These are phyloP conservation scores for Chaetops frenatus DNA, from an alignment of 2,113 vertebrate species.

Conservation along the genomic window DNA sequence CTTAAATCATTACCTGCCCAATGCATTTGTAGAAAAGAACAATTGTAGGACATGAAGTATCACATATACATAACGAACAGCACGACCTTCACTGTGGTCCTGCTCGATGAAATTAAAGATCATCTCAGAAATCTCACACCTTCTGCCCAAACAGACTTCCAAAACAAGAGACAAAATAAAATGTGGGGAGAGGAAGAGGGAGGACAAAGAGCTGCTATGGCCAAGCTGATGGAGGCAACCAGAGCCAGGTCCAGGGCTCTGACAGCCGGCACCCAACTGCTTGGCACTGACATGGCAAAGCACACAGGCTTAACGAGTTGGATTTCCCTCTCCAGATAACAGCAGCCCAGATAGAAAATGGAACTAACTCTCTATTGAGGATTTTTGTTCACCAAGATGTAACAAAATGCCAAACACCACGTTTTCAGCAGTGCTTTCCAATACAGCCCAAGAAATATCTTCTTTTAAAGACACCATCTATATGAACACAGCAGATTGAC, in stretches of 20 bases:
- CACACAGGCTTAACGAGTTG: background rate
- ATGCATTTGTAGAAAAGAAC: background rate
- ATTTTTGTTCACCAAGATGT: background rate
- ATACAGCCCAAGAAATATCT: background rate
- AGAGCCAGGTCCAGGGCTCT: background rate
- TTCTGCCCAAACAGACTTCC: background rate
- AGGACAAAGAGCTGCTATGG: background rate
- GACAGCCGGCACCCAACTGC: background rate
- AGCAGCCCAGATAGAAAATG: background rate
- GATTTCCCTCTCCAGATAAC: background rate
- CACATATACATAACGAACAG: background rate
- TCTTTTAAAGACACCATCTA: background rate
- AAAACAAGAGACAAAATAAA: background rate
- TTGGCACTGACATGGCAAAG: background rate
- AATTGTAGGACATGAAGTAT: background rate
- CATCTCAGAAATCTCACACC: background rate
- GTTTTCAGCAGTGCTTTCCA: background rate
- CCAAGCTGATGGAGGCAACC: background rate
- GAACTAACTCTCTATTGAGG: background rate
- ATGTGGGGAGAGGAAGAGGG: background rate
- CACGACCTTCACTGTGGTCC: background rate
- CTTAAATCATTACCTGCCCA: background rate
- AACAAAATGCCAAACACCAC: background rate
- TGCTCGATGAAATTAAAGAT: background rate
- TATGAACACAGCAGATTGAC: background rate